These are phyloP conservation scores for Poeciliopsis turneri DNA, from an alignment of 2,797 vertebrate genomes.

Conservation along the genomic window DNA sequence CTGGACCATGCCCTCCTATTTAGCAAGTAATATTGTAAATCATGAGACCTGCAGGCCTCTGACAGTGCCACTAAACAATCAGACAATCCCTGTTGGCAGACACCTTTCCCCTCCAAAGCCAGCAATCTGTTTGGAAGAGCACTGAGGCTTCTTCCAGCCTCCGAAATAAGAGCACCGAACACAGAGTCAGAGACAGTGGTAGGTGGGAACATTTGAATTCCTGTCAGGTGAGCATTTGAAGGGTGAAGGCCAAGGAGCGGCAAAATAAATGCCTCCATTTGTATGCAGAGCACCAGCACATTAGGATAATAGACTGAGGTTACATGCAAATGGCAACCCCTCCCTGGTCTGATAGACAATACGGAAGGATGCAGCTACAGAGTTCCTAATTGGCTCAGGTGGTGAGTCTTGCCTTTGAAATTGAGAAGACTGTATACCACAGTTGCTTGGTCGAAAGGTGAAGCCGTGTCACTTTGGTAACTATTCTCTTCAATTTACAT, in stretches of 20 bases:
- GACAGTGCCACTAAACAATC: constrained; percentile 54
- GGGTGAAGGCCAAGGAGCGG: constrained; percentile 74
- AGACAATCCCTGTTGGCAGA: constrained; percentile 42
- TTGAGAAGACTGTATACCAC: constrained; percentile 77
- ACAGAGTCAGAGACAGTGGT: constrained; percentile 56
- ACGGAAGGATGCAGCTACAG: constrained; percentile 59
- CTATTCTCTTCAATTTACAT: constrained; percentile 62
- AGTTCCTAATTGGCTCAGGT: constrained; percentile 81
- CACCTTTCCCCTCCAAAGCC: constrained; percentile 39
- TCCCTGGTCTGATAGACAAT: constrained; percentile 68
- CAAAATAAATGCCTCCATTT: constrained; percentile 82
- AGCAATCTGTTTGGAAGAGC: constrained; percentile 51
- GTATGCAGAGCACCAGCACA: constrained; percentile 81
- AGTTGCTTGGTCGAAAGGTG: constrained; percentile 75
- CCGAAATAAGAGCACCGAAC: constrained; percentile 66
- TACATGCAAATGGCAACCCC: constrained; percentile 84
- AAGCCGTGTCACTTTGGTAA: constrained; percentile 42
- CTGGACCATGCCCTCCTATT: constrained; percentile 45
- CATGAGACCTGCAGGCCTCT: constrained; percentile 42
- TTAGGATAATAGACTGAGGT: constrained; percentile 80
- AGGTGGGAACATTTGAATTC: constrained; percentile 78
- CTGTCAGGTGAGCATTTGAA: constrained; percentile 77
- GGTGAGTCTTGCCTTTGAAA: constrained; percentile 80
- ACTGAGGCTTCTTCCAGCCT: constrained; percentile 41
- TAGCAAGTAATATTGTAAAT: constrained; percentile 47